Evolutionary conservation across 2,888 invertebrate genomes (phyloP).

Genomic region (Heterodera filipjevi): DNA sequence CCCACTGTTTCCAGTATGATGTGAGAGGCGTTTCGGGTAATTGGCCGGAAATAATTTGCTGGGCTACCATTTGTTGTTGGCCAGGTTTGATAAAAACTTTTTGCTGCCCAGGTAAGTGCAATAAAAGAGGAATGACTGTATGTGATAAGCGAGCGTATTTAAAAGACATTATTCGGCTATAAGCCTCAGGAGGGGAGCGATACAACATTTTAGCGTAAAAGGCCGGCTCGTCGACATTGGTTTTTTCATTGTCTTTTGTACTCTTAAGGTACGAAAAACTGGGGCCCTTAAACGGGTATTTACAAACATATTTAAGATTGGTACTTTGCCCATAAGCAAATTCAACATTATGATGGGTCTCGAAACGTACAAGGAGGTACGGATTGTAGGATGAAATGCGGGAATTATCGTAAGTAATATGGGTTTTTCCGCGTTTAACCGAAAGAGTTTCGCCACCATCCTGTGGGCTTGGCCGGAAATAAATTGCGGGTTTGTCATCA

Average conservation of each 20-base stretch:
- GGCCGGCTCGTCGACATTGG: conserved; percentile 15
- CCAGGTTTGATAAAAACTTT: not conserved
- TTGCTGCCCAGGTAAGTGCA: conserved; percentile 13
- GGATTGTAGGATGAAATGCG: conserved; percentile 66
- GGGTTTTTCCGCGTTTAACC: not conserved
- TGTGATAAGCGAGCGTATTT: conserved; percentile 5
- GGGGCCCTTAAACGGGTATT: conserved; percentile 21
- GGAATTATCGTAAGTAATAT: conserved; percentile 55
- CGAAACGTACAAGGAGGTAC: conserved; percentile 40
- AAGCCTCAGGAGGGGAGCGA: conserved; percentile 4
- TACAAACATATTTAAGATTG: conserved; percentile 6
- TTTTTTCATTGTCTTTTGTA: not conserved
- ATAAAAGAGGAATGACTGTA: not conserved
- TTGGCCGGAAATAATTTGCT: not conserved
- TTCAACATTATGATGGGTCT: conserved; percentile 55
- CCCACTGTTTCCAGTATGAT: conserved; percentile 9
- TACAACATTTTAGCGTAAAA: conserved; percentile 9
- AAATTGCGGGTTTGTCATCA: conserved; percentile 8
- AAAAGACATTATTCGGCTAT: not conserved
- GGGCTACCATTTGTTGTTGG: not conserved
- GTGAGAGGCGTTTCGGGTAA: conserved; percentile 12
- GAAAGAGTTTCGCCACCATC: conserved; percentile 13
- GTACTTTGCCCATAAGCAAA: conserved; percentile 17
- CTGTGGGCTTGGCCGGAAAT: conserved; percentile 9
- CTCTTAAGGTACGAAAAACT: conserved; percentile 17